Evolutionary conservation across 2,888 invertebrate genomes (phyloP).

Genomic region (Hemistola chrysoprasaria): DNA sequence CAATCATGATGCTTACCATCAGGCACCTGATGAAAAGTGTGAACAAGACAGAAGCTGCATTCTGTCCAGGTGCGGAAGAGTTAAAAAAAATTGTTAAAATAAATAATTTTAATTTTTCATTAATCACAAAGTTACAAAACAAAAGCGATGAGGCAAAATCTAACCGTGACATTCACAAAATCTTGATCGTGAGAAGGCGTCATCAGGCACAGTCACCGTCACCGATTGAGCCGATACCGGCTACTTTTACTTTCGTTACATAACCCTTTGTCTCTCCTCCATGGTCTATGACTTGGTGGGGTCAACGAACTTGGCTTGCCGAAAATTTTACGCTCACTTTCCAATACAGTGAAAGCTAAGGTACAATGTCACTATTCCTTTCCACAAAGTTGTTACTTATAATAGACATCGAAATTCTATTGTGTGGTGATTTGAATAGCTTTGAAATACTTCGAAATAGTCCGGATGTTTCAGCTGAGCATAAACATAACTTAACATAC

Average conservation of each 20-base stretch:
- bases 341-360: slow-evolving; percentile 82
- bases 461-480: slow-evolving; percentile 12
- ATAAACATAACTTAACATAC: no score
- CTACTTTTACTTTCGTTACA: slow-evolving; percentile 75
- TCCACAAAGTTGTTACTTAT: slow-evolving; percentile 57
- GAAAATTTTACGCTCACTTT: slow-evolving; percentile 82
- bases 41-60: no score
- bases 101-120: no score
- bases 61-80: no score
- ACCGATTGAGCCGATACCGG: slow-evolving; percentile 11
- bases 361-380: slow-evolving; percentile 77
- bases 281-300: slow-evolving; percentile 57
- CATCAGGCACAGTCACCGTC: slow-evolving; percentile 8
- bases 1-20: no score
- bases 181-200: slow-evolving; percentile 58
- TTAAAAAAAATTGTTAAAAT: no score
- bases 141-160: no score
- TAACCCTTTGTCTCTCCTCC: slow-evolving; percentile 70
- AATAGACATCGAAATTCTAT: slow-evolving; percentile 59
- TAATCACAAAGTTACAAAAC: no score
- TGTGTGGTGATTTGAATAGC: slow-evolving; percentile 51
- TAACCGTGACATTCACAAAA: slow-evolving; percentile 80
- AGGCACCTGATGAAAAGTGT: no score
- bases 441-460: slow-evolving; percentile 17
- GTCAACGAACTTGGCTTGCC: slow-evolving; percentile 76